Evolutionary conservation across 2,113 vertebrate genomes (phyloP).

Genomic region (Sander lucioperca): DNA sequence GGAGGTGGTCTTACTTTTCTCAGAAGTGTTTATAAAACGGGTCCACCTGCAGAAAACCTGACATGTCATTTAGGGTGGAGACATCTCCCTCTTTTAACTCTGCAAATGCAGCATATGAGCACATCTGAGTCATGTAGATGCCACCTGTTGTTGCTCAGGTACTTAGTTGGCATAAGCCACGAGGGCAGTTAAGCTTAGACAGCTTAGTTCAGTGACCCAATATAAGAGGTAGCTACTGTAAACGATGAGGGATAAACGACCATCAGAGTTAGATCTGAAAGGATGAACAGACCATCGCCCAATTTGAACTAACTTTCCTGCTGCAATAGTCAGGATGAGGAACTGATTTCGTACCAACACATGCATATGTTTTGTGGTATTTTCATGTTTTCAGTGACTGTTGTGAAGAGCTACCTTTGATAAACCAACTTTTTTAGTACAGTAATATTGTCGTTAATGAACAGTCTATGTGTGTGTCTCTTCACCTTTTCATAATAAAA

Average conservation of each 20-base stretch:
- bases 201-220: conserved; percentile 79
- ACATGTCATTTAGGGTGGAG: not conserved
- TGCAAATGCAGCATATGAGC: conserved; percentile 50
- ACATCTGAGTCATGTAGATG: conserved; percentile 48
- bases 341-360: not conserved
- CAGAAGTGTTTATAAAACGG: not conserved
- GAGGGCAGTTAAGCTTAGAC: conserved; percentile 73
- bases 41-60: not conserved
- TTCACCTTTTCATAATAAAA: not conserved
- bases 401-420: not conserved
- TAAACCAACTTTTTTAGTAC: not conserved
- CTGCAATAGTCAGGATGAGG: not conserved
- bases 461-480: not conserved
- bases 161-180: conserved; percentile 79
- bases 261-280: conserved; percentile 32
- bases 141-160: conserved; percentile 77
- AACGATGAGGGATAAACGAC: conserved; percentile 55
- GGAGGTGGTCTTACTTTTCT: not conserved
- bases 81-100: not conserved
- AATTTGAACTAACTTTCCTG: not conserved
- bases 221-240: conserved; percentile 50
- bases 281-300: conserved; percentile 24
- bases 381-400: not conserved
- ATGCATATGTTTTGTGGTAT: not conserved
- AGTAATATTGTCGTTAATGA: not conserved